phyloP scores from a whole-genome alignment of 1,140 invertebrate genomes.

The Nilaparvata lugens region DNA sequence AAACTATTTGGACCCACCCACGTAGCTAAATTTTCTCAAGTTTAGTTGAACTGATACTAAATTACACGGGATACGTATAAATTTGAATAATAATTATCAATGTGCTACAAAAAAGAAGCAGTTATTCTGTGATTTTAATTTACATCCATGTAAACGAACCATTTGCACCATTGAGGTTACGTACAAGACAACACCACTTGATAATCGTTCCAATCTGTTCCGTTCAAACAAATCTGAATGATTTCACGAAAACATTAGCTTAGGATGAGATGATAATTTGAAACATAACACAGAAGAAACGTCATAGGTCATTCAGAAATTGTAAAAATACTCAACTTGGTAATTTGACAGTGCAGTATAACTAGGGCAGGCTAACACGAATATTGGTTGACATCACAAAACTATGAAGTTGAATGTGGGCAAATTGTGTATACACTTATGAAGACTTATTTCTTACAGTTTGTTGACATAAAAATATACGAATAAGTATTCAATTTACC shows the following conservation, averaged over 20 bases:
- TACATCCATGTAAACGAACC: background rate
- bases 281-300: background rate
- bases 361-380: background rate
- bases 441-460: background rate
- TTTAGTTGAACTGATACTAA: too few relatives aligned
- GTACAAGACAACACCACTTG: background rate
- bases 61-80: too few relatives aligned
- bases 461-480: slow-evolving; percentile 16
- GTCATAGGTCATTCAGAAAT: background rate
- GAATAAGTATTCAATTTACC: slow-evolving; percentile 33
- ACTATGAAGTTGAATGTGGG: slow-evolving; percentile 29
- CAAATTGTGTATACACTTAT: slow-evolving; percentile 8
- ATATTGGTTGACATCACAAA: slow-evolving; percentile 1
- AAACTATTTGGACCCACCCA: too few relatives aligned
- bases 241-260: background rate
- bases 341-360: background rate
- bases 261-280: background rate
- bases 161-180: slow-evolving; percentile 3
- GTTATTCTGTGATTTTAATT: too few relatives aligned
- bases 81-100: too few relatives aligned
- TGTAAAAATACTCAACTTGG: background rate
- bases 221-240: background rate
- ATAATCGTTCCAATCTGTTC: background rate
- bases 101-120: too few relatives aligned
- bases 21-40: too few relatives aligned